phyloP scores from a whole-genome alignment of 2,797 vertebrate genomes.

The Acridotheres tristis region DNA sequence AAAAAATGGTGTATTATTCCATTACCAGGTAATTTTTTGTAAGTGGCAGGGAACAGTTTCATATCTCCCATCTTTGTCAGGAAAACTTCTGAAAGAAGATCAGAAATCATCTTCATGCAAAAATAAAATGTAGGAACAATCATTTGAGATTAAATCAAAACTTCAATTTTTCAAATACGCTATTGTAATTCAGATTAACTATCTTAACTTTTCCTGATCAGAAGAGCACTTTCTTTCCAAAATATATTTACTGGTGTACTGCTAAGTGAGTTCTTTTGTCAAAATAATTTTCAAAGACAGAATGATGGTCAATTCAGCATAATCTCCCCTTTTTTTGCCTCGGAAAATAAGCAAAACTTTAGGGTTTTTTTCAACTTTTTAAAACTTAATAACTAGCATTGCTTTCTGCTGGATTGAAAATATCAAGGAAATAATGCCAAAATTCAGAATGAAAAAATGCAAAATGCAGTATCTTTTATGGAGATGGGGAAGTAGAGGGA shows the following conservation, averaged over 20 bases:
- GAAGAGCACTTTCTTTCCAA: background rate
- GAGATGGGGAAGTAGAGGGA: background rate
- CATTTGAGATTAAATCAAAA: background rate
- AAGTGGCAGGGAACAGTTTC: background rate
- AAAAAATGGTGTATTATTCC: background rate
- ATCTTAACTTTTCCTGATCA: background rate
- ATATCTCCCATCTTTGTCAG: background rate
- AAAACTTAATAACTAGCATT: background rate
- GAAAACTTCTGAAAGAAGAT: background rate
- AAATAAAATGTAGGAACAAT: background rate
- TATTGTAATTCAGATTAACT: background rate
- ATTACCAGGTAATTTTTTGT: background rate
- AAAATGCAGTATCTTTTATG: background rate
- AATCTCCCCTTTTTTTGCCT: rapidly evolving
- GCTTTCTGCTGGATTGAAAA: background rate
- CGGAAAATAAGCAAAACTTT: background rate
- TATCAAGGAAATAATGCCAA: background rate
- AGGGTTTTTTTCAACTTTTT: background rate
- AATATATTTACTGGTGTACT: background rate
- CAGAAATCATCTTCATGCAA: background rate
- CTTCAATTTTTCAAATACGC: background rate
- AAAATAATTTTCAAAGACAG: background rate
- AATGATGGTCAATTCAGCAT: background rate
- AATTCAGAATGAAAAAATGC: background rate
- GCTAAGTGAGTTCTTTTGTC: background rate